phyloP scores from a whole-genome alignment of 1,140 invertebrate species.

The Hylyphantes graminicola region DNA sequence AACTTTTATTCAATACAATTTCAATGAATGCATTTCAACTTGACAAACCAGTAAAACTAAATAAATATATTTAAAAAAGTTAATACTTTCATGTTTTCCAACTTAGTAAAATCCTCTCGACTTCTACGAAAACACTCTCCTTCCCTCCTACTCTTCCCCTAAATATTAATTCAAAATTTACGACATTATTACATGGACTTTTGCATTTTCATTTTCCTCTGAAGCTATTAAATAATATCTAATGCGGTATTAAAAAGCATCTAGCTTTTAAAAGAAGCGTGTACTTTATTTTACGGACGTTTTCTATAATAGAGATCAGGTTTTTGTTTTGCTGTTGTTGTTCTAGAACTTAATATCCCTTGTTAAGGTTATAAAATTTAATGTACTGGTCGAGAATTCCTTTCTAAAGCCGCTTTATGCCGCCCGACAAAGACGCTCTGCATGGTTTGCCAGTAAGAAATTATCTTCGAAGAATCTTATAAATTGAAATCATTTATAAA shows the following conservation, averaged over 20 bases:
- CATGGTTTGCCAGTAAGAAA: not conserved
- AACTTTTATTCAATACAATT: no score
- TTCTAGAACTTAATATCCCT: conserved; percentile 25
- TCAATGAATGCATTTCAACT: no score
- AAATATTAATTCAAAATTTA: conserved; percentile 34
- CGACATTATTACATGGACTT: conserved; percentile 38
- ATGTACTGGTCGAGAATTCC: conserved; percentile 14
- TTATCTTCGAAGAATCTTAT: not conserved
- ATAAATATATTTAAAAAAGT: no score
- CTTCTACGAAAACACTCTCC: no score
- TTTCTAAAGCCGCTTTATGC: not conserved
- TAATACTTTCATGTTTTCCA: no score
- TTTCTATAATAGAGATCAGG: not conserved
- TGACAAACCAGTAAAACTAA: no score
- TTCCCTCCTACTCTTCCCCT: not conserved
- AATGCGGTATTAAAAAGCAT: conserved; percentile 24
- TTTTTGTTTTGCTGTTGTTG: conserved; percentile 13
- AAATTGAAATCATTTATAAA: not conserved
- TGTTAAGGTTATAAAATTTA: conserved; percentile 45
- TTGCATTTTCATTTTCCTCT: conserved; percentile 30
- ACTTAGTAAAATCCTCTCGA: no score
- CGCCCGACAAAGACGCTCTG: not conserved
- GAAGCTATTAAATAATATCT: conserved; percentile 28
- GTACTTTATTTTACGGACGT: conserved; percentile 8
- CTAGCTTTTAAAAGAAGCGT: conserved; percentile 10